Evolutionary conservation across 2,113 vertebrate genomes (phyloP).

Genomic region (Carlito syrichta): DNA sequence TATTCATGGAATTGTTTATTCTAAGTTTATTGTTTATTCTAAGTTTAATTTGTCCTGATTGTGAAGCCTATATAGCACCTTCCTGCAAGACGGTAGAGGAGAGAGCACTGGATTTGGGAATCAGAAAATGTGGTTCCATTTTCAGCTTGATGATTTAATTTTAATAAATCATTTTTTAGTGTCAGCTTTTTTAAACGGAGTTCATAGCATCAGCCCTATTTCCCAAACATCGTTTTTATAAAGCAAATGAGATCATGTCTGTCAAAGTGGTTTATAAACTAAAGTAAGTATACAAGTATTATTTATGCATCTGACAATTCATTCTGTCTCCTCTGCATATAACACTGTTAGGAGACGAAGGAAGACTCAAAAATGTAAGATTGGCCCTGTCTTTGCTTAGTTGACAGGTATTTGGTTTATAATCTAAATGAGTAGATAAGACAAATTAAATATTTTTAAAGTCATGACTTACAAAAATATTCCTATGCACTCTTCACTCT

Average conservation of each 20-base stretch:
- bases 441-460: conserved; percentile 52
- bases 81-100: not conserved
- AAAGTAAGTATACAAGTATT: not conserved
- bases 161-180: not conserved
- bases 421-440: conserved; percentile 41
- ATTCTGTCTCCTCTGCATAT: not conserved
- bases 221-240: not conserved
- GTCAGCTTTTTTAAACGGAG: not conserved
- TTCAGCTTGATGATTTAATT: not conserved
- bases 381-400: not conserved
- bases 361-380: conserved; percentile 13
- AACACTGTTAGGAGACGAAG: conserved; percentile 15
- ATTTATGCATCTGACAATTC: conserved; percentile 24
- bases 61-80: not conserved
- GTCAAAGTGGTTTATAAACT: conserved; percentile 9
- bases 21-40: conserved; percentile 3
- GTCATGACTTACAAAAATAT: not conserved
- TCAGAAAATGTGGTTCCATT: not conserved
- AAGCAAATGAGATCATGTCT: conserved; percentile 39
- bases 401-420: conserved; percentile 52
- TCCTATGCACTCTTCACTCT: not conserved
- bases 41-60: conserved; percentile 6
- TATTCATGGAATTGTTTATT: not conserved
- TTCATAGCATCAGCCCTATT: not conserved
- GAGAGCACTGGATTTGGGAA: not conserved